Percentiles rank a stretch among this genome's conserved stretches.
These are phyloP conservation scores for Leucozona laternaria DNA, from an alignment of 2,888 invertebrate genomes.

Conservation along the genomic window DNA sequence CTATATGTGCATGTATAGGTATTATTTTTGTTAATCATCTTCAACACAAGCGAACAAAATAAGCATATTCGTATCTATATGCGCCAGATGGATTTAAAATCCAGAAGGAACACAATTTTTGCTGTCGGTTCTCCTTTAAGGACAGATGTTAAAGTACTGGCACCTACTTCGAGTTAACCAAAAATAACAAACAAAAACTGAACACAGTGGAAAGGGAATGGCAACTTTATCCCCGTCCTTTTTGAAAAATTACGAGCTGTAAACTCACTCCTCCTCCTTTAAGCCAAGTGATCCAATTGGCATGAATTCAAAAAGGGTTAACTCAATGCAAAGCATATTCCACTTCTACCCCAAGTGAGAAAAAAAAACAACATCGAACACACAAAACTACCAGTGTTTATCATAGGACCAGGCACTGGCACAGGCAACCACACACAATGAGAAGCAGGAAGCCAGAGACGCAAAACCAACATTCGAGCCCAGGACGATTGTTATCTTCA, in stretches of 20 bases:
- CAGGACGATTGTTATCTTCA: constrained; percentile 71
- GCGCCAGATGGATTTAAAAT: constrained; percentile 47
- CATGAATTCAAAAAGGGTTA: constrained; percentile 72
- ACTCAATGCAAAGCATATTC: constrained; percentile 69
- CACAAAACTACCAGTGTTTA: constrained; percentile 9
- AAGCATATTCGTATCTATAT: too few relatives aligned
- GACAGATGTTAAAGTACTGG: constrained; percentile 66
- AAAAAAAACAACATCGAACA: constrained; percentile 14
- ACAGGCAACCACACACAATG: constrained; percentile 47
- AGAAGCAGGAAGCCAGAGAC: constrained; percentile 66
- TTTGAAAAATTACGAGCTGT: constrained; percentile 1
- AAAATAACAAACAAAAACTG: constrained; percentile 5
- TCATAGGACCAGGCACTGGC: constrained; percentile 11
- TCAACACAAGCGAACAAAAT: neutral
- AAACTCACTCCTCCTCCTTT: constrained; percentile 30
- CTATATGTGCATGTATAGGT: too few relatives aligned
- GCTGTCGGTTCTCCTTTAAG: constrained; percentile 20
- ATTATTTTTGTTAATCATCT: neutral
- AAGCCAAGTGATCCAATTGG: constrained; percentile 72
- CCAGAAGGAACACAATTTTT: constrained; percentile 9
- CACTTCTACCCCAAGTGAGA: constrained; percentile 60
- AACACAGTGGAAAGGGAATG: constrained; percentile 37
- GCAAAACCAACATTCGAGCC: constrained; percentile 70
- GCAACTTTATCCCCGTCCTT: constrained; percentile 54
- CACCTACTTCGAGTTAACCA: neutral